Evolutionary conservation across 2,113 vertebrate genomes (phyloP).

Genomic region (Trogon melanurus): DNA sequence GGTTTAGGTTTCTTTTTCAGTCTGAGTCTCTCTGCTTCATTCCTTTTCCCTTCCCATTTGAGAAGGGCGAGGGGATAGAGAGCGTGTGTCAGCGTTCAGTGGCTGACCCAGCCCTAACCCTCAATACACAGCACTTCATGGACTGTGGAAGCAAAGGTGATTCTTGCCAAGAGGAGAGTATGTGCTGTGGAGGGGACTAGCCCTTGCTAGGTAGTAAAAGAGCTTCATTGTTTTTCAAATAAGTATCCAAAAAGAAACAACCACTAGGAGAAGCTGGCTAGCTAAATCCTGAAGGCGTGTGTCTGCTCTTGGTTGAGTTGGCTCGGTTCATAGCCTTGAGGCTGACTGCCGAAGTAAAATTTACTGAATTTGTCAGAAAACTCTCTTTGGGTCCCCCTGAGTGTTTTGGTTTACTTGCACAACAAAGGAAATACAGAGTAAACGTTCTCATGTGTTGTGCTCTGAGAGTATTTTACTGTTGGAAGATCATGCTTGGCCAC

Average conservation of each 20-base stretch:
- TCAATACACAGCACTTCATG: not conserved
- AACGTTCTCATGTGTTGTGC: not conserved
- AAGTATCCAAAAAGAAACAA: not conserved
- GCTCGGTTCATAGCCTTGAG: not conserved
- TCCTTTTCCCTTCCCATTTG: too few species aligned
- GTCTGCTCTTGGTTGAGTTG: not conserved
- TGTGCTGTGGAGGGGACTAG: not conserved
- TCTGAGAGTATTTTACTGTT: not conserved
- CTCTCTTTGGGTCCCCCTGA: not conserved
- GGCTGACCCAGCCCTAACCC: too few species aligned
- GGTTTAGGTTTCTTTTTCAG: too few species aligned
- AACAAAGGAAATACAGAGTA: not conserved
- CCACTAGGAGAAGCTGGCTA: fast-evolving
- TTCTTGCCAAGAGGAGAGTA: not conserved
- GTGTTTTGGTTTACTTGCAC: not conserved
- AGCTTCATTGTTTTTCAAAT: not conserved
- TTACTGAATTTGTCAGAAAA: not conserved
- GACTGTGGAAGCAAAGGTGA: not conserved
- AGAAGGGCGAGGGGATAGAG: too few species aligned
- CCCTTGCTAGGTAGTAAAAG: not conserved
- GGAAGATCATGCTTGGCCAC: not conserved
- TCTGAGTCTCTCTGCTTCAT: too few species aligned
- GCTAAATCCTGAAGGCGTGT: not conserved
- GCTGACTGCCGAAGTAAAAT: not conserved
- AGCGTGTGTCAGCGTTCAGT: too few species aligned